phyloP scores from a whole-genome alignment of 1,140 invertebrate species.

The Limonius californicus region DNA sequence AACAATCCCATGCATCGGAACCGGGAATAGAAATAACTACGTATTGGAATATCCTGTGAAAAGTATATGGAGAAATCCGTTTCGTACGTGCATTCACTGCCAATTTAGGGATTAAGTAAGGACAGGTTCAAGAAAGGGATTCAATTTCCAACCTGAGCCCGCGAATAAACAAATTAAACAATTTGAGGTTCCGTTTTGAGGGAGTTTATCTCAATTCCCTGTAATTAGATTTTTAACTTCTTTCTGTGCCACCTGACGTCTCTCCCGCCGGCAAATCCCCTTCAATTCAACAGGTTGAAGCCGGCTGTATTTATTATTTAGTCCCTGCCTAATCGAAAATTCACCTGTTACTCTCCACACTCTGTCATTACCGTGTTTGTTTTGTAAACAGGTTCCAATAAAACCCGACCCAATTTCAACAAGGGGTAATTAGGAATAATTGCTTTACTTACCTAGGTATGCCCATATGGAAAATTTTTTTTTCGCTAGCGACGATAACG shows the following conservation, averaged over 20 bases:
- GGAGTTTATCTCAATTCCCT: slow-evolving; percentile 26
- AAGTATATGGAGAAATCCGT: slow-evolving; percentile 1
- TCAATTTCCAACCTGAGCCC: neutral
- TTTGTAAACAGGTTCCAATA: neutral
- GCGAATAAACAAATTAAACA: slow-evolving; percentile 26
- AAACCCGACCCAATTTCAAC: too few species aligned
- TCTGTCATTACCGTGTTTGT: neutral
- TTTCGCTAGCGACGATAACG: too few species aligned
- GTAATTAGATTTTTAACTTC: slow-evolving; percentile 22
- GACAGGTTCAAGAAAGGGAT: neutral
- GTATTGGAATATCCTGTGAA: neutral
- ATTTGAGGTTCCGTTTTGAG: slow-evolving; percentile 9
- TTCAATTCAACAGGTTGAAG: slow-evolving; percentile 28
- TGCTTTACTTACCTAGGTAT: neutral
- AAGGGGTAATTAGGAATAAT: neutral
- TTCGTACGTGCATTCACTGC: slow-evolving; percentile 7
- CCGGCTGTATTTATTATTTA: slow-evolving; percentile 28
- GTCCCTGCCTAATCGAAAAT: slow-evolving; percentile 16
- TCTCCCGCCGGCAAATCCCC: neutral
- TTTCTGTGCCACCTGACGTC: slow-evolving; percentile 18
- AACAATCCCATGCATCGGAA: too few species aligned
- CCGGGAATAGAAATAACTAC: too few species aligned
- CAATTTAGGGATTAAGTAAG: slow-evolving; percentile 6
- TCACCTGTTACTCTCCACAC: slow-evolving; percentile 9
- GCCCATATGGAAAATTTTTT: neutral